These are phyloP conservation scores for Mellilla xanthometata DNA, from an alignment of 2,888 invertebrate species.

Conservation along the genomic window DNA sequence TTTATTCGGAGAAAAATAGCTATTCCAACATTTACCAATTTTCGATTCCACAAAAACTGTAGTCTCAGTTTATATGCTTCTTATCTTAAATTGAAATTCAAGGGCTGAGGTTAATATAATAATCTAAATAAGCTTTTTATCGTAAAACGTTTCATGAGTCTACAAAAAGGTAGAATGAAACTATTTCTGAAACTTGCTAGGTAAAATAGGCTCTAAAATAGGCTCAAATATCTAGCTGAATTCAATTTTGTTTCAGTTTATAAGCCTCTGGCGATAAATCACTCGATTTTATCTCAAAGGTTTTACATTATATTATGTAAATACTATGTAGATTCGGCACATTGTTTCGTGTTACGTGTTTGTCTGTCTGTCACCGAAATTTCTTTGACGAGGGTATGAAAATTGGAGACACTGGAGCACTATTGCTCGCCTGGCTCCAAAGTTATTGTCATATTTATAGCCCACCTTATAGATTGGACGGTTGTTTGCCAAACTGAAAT, in stretches of 20 bases:
- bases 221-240: constrained; percentile 9
- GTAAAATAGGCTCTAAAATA: constrained; percentile 4
- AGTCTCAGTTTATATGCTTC: constrained; percentile 3
- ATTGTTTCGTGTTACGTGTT: constrained; percentile 47
- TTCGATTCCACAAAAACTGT: constrained; percentile 7
- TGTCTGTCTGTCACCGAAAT: constrained; percentile 54
- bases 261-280: constrained; percentile 1
- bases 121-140: constrained; percentile 21
- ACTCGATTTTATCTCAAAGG: constrained; percentile 8
- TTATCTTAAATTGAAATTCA: constrained; percentile 20
- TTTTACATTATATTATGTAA: constrained; percentile 43
- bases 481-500: constrained; percentile 17
- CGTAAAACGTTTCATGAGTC: constrained; percentile 14
- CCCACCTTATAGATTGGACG: constrained; percentile 26
- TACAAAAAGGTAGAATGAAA: constrained; percentile 13
- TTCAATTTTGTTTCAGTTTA: constrained; percentile 14
- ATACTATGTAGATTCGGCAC: constrained; percentile 51
- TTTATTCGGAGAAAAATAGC: neutral
- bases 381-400: constrained; percentile 58
- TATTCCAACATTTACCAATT: neutral
- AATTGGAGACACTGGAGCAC: constrained; percentile 39
- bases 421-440: constrained; percentile 35
- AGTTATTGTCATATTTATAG: constrained; percentile 31
- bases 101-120: constrained; percentile 17
- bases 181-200: constrained; percentile 18